Percentiles rank a stretch among this genome's conserved stretches.
These are phyloP conservation scores for Strix aluco DNA, from an alignment of 2,113 vertebrate genomes.

Conservation along the genomic window DNA sequence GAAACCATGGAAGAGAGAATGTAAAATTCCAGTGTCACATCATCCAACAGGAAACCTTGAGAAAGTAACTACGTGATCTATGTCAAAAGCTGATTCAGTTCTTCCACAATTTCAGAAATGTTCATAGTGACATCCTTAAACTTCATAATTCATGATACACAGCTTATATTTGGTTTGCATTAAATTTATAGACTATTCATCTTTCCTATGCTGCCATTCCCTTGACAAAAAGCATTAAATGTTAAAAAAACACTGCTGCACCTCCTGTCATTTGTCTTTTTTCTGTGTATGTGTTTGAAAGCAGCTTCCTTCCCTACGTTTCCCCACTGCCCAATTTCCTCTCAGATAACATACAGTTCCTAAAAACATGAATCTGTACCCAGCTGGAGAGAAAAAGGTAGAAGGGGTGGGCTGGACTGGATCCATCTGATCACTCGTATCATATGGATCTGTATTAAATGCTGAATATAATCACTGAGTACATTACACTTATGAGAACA, in stretches of 20 bases:
- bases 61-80: background rate
- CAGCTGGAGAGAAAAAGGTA: background rate
- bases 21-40: background rate
- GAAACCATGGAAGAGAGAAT: background rate
- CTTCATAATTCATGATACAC: background rate
- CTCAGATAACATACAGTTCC: background rate
- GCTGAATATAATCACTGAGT: background rate
- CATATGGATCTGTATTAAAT: background rate
- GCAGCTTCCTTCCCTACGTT: background rate
- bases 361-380: background rate
- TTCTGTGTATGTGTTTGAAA: background rate
- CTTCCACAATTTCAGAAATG: background rate
- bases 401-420: background rate
- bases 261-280: background rate
- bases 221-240: background rate
- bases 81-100: background rate
- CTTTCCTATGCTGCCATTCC: background rate
- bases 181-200: background rate
- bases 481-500: background rate
- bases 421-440: background rate
- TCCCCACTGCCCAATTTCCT: background rate
- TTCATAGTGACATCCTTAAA: background rate
- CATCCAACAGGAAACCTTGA: background rate
- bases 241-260: background rate
- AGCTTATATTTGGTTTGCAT: background rate